Base-by-base conservation (phyloP, 2,888 invertebrate genomes). In the Pogonocherus hispidulus region DNA sequence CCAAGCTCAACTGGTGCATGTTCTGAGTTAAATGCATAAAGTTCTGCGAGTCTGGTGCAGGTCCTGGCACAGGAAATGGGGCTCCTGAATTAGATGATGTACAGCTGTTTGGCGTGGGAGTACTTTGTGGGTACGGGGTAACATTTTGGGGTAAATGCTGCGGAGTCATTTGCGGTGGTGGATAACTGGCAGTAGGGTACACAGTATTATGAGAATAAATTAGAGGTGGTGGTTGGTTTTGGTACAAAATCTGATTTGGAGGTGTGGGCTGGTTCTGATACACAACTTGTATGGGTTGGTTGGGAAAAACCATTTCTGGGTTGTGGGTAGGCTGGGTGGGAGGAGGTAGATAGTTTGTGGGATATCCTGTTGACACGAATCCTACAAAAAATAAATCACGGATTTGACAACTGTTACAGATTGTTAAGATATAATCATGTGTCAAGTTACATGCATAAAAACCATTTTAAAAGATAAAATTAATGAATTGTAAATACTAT, bases 41-140 rank as follows among this genome's bases (percentile, higher is more conserved):
- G n/a, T 67, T 69, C 32, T 72, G 74, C 54, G 74, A 16, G 19
- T 74, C 72, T 18, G 70, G 72, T 23, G 63, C 66, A 6, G 41
- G 2, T 14, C 68, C 57, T n/a, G 66, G 60, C 32, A 51, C 51
- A 59, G 60, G 49, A 47, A 69, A 73, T 16, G 69, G 66, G 6
- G 70, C 71, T 3, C 66, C 71, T 2, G 78, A 73, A 14, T 69
- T 57, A 5, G 81, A 73, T 1, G 81, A 76, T 20, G 71, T 65
- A 60, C 80, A 79, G 51, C 80, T 80, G 68, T 76, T 84, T 1
- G 84, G 83, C 6, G 84, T 83, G 0, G 80, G 70, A 4, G 81
- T 74, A 60, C 73, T 27, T 44, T 64, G 77, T 3, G 75, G 73
- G 54, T 78, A 77, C 3, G 69, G 47, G 1, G 75, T 66, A 6